Base-by-base conservation (phyloP, 2,113 vertebrate species). In the Xiphorhynchus elegans region DNA sequence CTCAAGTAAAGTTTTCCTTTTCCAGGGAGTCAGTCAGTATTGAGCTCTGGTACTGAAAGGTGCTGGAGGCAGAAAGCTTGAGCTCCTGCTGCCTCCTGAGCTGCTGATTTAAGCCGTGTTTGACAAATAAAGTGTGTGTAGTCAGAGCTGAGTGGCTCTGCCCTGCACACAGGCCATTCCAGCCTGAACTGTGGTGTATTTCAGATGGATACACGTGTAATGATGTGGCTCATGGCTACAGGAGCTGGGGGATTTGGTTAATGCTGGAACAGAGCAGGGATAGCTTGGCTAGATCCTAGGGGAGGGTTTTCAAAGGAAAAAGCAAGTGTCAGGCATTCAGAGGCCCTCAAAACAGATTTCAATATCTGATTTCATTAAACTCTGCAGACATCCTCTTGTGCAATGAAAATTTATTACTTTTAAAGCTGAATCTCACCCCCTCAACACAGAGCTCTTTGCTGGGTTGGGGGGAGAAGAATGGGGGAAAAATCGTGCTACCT, bases 201-300 rank as follows among this genome's bases (percentile, higher is more conserved):
- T 73, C 17, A 70, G 72, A 39, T 23, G 42, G 37, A 35, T 0
- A 0, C 0, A 7, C 1, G 0, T 4, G 3, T 19, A 7, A 40
- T 12, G 63, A 47, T 60, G 84, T 17, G 26, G 12, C 7, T 49
- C 24, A 0, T 7, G 73, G 63, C 69, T 64, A 1, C 17, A 31
- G 74, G 18, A 31, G 8, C 3, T 35, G 39, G 8, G 35, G n/a
- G 31, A 9, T 23, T 25, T 26, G 2, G 7, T 33, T 47, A 31
- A 9, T 0, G 2, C 66, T 63, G 66, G 55, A 55, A 17, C 13
- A 49, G 46, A 84, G 40, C 33, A 44, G 47, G 39, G 28, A 6
- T 26, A 50, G 21, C 42, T 78, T 28, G 31, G 81, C 24, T 1
- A 5, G 50, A 16, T 40, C 29, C 49, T 11, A 33, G 37, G 5